A percentile compares a stretch with the other conserved stretches of the same genome.
Conservation (phyloP, 1,140 invertebrate genomes). For the Habropoda laboriosa region DNA sequence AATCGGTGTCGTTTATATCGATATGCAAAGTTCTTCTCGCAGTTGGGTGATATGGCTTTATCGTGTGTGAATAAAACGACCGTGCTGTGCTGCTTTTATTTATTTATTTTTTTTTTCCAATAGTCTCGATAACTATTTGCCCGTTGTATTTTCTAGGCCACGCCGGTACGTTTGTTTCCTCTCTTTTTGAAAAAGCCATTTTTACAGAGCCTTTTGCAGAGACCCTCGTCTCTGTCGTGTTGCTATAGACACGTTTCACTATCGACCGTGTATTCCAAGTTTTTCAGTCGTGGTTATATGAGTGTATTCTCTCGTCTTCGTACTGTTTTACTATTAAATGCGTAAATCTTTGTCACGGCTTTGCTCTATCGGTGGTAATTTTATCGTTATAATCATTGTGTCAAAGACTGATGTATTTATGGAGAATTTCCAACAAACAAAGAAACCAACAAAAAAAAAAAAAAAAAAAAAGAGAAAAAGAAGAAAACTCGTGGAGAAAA, state of each 20-base stretch:
- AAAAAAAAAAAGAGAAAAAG: too few species aligned
- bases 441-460: too few species aligned
- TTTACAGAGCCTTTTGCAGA: constrained; percentile 47
- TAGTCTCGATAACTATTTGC: constrained; percentile 54
- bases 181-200: constrained; percentile 41
- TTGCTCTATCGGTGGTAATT: constrained; percentile 63
- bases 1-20: constrained; percentile 26
- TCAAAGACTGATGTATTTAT: constrained; percentile 76
- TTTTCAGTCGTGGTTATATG: constrained; percentile 56
- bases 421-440: constrained; percentile 49
- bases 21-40: constrained; percentile 36
- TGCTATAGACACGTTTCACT: constrained; percentile 41
- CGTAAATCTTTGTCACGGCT: constrained; percentile 59
- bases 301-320: constrained; percentile 62
- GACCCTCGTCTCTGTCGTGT: constrained; percentile 14
- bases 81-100: constrained; percentile 46
- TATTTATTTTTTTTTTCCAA: too few species aligned
- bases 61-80: constrained; percentile 31
- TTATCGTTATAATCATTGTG: constrained; percentile 67
- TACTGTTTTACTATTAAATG: constrained; percentile 39
- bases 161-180: constrained; percentile 42
- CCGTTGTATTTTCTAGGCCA: constrained; percentile 51
- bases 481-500: constrained; percentile 30
- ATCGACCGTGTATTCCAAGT: constrained; percentile 50
- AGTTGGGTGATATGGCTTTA: constrained; percentile 34